Evolutionary conservation across 2,797 vertebrate genomes (phyloP), one percentile per base, ranked within the genome.

Genomic region (Aselliscus stoliczkanus): DNA sequence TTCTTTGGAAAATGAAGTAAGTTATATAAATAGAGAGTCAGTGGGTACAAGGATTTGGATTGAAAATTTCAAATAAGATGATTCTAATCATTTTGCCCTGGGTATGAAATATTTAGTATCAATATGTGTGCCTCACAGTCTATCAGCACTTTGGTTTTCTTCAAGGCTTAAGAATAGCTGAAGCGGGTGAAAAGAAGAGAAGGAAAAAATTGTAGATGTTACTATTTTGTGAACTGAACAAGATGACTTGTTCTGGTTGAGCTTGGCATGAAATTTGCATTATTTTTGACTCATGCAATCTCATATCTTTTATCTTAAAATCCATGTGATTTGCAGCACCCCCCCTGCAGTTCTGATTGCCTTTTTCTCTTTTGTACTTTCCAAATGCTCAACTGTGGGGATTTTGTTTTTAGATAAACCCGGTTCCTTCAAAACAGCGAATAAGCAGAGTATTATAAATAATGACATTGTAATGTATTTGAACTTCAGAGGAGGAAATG

Each of bases 251-350:
- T 44, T 81, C 64, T 82, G 37, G 25, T 73, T 79, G 89, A 88
- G 13, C 67, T 70, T 85, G 67, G 42, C 62, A 72, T 76, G 44
- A 25, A 47, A 88, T 92, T 79, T 96, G 39, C 56, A 65, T 94
- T 90, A 21, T 37, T 93, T 90, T 93, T 84, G 31, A 88, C 72
- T 88, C 72, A 18, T 75, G 84, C 65, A 83, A 18, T 52, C 1
- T 64, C 52, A 25, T 73, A 73, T 31, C 37, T 88, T 96, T 95
- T 84, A 79, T 92, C 72, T 85, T 85, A 87, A 93, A 90, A 95
- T 96, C 95, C 75, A 56, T 82, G 44, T 84, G 70, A 73, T 96
- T 95, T 93, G 18, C 50, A 93, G 54, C 21, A 27, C 56, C 80
- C 15, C 7, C 25, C 67, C 64, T 65, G 27, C 15, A 67, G 44